A percentile compares a stretch with the other conserved stretches of the same genome.
Evolutionary conservation across 2,888 invertebrate genomes (phyloP).

Genomic region (Steinernema carpocapsae): DNA sequence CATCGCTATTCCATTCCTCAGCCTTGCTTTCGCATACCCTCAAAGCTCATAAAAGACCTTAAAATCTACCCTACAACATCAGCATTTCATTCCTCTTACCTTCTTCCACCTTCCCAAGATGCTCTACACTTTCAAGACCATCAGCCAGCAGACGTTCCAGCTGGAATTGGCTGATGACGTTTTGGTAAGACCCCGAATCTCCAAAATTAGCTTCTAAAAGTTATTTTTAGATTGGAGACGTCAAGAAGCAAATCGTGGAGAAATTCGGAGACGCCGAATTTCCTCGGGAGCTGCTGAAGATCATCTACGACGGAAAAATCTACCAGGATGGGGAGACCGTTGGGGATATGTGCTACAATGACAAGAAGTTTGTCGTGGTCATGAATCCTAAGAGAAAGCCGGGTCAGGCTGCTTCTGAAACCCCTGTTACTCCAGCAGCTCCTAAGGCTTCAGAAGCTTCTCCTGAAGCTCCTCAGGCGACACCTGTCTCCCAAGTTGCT

Average conservation of each 20-base stretch:
- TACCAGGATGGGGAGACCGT: slow-evolving; percentile 55
- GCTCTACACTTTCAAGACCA: slow-evolving; percentile 63
- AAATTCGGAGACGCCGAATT: slow-evolving; percentile 50
- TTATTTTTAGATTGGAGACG: slow-evolving; percentile 52
- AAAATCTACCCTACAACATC: too few species aligned
- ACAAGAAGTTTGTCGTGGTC: slow-evolving; percentile 63
- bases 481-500: slow-evolving; percentile 37
- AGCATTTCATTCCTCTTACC: too few species aligned
- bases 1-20: too few species aligned
- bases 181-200: slow-evolving; percentile 48
- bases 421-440: slow-evolving; percentile 62
- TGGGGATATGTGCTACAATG: slow-evolving; percentile 50
- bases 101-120: slow-evolving; percentile 18
- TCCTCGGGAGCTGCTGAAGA: slow-evolving; percentile 57
- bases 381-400: slow-evolving; percentile 55
- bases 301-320: slow-evolving; percentile 67
- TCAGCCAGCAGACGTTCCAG: slow-evolving; percentile 58
- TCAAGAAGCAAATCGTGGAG: slow-evolving; percentile 56
- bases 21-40: too few species aligned
- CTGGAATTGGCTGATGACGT: slow-evolving; percentile 52
- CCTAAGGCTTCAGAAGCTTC: slow-evolving; percentile 49
- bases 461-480: slow-evolving; percentile 29
- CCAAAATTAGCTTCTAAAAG: background rate
- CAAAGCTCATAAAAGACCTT: too few species aligned
- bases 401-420: slow-evolving; percentile 39